These are phyloP conservation scores for Brenthis ino DNA, from an alignment of 2,888 invertebrate genomes.

Conservation along the genomic window DNA sequence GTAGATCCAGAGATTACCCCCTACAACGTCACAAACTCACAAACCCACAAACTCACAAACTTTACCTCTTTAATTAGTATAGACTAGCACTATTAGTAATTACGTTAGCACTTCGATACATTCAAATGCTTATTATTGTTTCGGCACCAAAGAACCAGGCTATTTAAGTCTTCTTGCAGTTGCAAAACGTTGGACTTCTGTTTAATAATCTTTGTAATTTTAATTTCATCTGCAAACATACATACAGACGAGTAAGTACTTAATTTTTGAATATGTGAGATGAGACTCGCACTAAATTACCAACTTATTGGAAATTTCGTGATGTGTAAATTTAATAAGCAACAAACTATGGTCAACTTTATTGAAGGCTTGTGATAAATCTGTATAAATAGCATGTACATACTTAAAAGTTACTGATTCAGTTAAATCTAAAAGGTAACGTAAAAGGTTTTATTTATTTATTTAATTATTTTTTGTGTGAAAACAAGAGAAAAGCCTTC, in stretches of 20 bases:
- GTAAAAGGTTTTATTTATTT: not conserved
- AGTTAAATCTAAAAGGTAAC: not conserved
- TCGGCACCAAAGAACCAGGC: too few species aligned
- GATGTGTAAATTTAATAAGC: not conserved
- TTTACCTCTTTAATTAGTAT: too few species aligned
- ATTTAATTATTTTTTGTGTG: not conserved
- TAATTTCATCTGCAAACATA: conserved; percentile 6
- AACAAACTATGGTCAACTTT: too few species aligned
- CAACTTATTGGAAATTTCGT: not conserved
- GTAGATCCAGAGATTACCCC: too few species aligned
- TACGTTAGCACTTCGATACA: not conserved
- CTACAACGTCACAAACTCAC: too few species aligned
- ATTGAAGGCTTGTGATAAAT: not conserved
- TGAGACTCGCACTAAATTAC: conserved; percentile 1
- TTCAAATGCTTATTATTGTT: not conserved
- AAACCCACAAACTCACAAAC: too few species aligned
- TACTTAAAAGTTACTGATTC: conserved; percentile 5
- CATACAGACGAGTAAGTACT: not conserved
- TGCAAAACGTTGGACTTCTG: not conserved
- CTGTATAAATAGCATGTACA: not conserved
- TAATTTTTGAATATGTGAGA: not conserved
- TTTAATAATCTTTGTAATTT: not conserved
- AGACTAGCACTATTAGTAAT: too few species aligned
- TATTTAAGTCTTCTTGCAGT: too few species aligned
- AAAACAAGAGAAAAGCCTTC: not conserved